Evolutionary conservation across 2,797 vertebrate genomes (phyloP).

Genomic region (Lagodon rhomboides): DNA sequence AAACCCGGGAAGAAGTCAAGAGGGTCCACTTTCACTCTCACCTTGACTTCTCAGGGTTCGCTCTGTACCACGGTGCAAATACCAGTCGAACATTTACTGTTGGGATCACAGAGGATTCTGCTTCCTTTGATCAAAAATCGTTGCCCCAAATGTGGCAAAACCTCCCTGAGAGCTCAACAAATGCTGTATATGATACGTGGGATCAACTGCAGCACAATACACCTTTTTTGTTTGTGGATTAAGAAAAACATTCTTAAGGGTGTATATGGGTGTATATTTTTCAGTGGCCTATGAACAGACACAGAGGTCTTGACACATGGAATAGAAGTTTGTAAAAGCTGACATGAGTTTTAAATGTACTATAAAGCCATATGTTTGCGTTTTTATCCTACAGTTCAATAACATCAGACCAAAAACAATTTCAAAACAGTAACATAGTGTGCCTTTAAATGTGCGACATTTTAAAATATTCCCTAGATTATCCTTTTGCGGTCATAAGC

Average conservation of each 20-base stretch:
- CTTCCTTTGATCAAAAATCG: background rate
- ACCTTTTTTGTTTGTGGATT: background rate
- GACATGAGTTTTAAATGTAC: too few relatives aligned
- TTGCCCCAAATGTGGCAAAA: background rate
- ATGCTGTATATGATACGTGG: background rate
- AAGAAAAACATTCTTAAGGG: background rate
- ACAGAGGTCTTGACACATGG: too few relatives aligned
- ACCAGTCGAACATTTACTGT: background rate
- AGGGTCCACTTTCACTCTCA: slow-evolving; percentile 73
- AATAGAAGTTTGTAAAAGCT: too few relatives aligned
- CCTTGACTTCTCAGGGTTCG: slow-evolving; percentile 42
- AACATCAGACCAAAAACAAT: too few relatives aligned
- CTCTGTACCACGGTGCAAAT: background rate
- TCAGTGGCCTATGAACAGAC: too few relatives aligned
- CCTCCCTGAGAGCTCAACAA: slow-evolving; percentile 10
- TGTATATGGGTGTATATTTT: too few relatives aligned
- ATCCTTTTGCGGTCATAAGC: background rate
- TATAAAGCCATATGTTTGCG: too few relatives aligned
- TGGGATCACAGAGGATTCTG: background rate
- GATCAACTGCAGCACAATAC: background rate
- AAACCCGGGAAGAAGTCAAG: slow-evolving; percentile 76
- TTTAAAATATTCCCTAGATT: background rate
- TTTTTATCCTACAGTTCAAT: too few relatives aligned
- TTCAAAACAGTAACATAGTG: too few relatives aligned
- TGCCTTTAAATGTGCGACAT: background rate